phyloP scores from a whole-genome alignment of 2,888 invertebrate genomes.

The Orthosia incerta region DNA sequence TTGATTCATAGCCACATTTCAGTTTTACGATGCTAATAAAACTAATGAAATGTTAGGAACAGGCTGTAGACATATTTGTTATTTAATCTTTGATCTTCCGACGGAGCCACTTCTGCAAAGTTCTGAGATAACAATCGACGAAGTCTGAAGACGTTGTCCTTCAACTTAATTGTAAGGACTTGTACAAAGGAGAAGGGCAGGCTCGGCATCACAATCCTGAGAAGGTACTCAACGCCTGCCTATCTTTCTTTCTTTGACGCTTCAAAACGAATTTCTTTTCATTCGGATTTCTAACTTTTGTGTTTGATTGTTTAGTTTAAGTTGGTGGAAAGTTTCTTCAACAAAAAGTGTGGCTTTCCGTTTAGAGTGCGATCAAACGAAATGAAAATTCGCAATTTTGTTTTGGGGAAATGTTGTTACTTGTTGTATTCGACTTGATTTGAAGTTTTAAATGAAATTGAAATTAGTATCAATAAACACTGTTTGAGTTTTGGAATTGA shows the following conservation, averaged over 20 bases:
- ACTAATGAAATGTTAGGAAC: slow-evolving; percentile 51
- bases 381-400: slow-evolving; percentile 43
- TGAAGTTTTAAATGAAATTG: slow-evolving; percentile 18
- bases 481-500: not conserved
- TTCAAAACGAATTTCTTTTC: slow-evolving; percentile 70
- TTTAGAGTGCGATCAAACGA: slow-evolving; percentile 33
- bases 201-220: slow-evolving; percentile 58
- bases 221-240: slow-evolving; percentile 72
- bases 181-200: slow-evolving; percentile 68
- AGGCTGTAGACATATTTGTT: slow-evolving; percentile 61
- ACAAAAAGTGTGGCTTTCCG: slow-evolving; percentile 37
- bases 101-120: slow-evolving; percentile 70
- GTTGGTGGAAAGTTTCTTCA: slow-evolving; percentile 44
- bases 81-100: slow-evolving; percentile 73
- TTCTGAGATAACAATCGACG: slow-evolving; percentile 75
- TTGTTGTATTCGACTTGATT: slow-evolving; percentile 41
- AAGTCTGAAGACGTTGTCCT: slow-evolving; percentile 73
- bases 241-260: slow-evolving; percentile 70
- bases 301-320: slow-evolving; percentile 69
- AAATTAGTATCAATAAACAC: not conserved
- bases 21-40: slow-evolving; percentile 56
- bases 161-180: slow-evolving; percentile 78
- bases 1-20: slow-evolving; percentile 30
- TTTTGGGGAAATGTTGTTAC: slow-evolving; percentile 28
- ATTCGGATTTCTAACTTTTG: slow-evolving; percentile 66